phyloP scores from a whole-genome alignment of 2,888 invertebrate genomes.

The Rhodophaea formosa region DNA sequence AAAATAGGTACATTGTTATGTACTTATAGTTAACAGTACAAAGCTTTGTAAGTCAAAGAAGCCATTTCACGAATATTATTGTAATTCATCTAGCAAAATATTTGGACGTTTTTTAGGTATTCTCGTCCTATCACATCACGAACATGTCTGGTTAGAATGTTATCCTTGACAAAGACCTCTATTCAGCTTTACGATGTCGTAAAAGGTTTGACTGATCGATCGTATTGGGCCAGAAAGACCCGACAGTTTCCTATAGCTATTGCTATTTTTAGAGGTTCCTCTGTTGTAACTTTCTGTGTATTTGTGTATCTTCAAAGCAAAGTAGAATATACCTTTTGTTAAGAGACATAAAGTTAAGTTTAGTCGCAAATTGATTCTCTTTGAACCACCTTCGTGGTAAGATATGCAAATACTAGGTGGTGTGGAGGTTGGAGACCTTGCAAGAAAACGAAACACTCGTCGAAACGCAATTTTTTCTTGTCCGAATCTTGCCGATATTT shows the following conservation, averaged over 20 bases:
- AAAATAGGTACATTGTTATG: too few species aligned
- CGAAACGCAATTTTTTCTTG: too few species aligned
- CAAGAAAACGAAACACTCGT: neutral
- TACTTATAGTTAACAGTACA: too few species aligned
- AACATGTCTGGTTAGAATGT: constrained; percentile 1
- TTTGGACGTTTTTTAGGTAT: too few species aligned
- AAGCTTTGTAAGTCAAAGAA: too few species aligned
- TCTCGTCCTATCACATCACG: neutral
- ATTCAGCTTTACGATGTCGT: constrained; percentile 38
- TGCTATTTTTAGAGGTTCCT: constrained; percentile 28
- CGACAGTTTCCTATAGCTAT: constrained; percentile 17
- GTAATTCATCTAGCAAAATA: neutral
- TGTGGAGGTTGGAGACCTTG: neutral
- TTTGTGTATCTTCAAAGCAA: neutral
- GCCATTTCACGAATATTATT: too few species aligned
- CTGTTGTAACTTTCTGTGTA: constrained; percentile 14
- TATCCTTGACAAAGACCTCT: constrained; percentile 40
- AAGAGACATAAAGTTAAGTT: neutral
- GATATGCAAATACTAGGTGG: constrained; percentile 2
- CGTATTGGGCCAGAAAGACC: constrained; percentile 28
- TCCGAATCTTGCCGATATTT: too few species aligned
- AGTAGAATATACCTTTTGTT: neutral
- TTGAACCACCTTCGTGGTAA: neutral
- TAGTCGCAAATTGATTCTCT: neutral
- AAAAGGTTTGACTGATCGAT: constrained; percentile 31